Evolutionary conservation across 1,140 invertebrate genomes (phyloP), one percentile per base, ranked within the genome.

Genomic region (Pseudomyrmex sp.): DNA sequence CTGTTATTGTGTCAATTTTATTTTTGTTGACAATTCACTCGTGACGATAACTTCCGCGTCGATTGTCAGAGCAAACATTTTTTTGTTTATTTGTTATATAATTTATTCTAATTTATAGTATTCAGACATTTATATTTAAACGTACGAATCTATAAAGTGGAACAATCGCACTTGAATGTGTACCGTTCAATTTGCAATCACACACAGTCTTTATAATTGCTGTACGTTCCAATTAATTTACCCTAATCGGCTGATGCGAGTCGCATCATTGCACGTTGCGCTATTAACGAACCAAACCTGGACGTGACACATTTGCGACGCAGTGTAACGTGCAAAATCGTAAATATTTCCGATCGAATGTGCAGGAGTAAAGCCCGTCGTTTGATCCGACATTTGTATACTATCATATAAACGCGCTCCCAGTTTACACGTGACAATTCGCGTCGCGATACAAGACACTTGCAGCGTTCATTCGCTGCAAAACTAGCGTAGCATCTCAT

Each of bases 221-320:
- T 15, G 13, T 15, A 54, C 20, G 4, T 77, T 56, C 26, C 26
- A 23, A 66, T 76, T 76, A 76, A 66, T 76, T 76, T 76, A 1
- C 7, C n/a, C 48, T 52, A 76, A 65, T 26, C 23, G 26, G 4
- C 26, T 35, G 35, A 5, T 13, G 26, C 18, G 18, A 44, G 48
- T 66, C 2, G 23, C 56, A 61, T 61, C 18, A 56, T 23, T 68
- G 46, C 46, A 7, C 23, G 18, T 68, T 77, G 20, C 18, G 18
- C 18, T 44, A 13, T 20, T 26, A 54, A 44, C 46, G 8, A 54
- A 65, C 13, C n/a, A 4, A 77, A 77, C 66, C 26, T 18, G 26
- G 62, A 68, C 66, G n/a, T 54, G 66, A 77, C 66, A 54, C 35
- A 20, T 66, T 66, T 5, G 15, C 9, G 10, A 63, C 20, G 13